Evolutionary conservation across 37 sponge, comb jelly and placozoan genomes (phyloP), one percentile per base, ranked within the genome.

Genomic region (Petrosia ficiformis): DNA sequence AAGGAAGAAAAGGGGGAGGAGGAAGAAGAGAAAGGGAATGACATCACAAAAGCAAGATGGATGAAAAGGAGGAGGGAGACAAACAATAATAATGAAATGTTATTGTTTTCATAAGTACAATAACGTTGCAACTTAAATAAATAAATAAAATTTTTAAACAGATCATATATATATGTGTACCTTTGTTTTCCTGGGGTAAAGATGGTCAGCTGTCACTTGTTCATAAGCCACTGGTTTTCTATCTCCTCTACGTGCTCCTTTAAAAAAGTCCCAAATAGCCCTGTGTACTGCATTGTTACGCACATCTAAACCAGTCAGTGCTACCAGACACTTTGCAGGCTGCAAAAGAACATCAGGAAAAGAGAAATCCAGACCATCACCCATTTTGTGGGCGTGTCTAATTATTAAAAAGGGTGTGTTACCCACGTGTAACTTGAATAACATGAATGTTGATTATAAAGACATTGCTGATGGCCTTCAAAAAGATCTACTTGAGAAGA

Each of bases 211-310:
- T 8, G 80, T 66, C 25, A 87, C 67, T 29, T 43, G 39, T 71
- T 83, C 58, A 78, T 81, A 94, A 19, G 87, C 72, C 1, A 70
- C 75, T 22, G 69, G 67, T 37, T 79, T 89, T 24, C 82, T 76
- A 39, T 70, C 79, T 48, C 83, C 77, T 72, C 80, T 77, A n/a
- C 59, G 42, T 44, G 73, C 78, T 1, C 71, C 57, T 19, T 87
- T 81, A 72, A 97, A 93, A 40, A 89, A 83, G 5, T 93, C 92
- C 92, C 89, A 90, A 33, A 97, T 88, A 11, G 77, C 65, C 39
- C 91, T 40, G 77, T 97, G 97, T 1, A 93, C 77, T 16, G 94
- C 94, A 39, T 97, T 97, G 72, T 87, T 83, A 67, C 41, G 74
- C 25, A 68, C 63, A 72, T 93, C 86, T 54, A 97, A 87, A 16